Percentiles rank a stretch among this genome's conserved stretches.
Evolutionary conservation across 30 jellyfish, hydroid and myxozoan genomes (phyloP).

Genomic region (Turritopsis rubra): DNA sequence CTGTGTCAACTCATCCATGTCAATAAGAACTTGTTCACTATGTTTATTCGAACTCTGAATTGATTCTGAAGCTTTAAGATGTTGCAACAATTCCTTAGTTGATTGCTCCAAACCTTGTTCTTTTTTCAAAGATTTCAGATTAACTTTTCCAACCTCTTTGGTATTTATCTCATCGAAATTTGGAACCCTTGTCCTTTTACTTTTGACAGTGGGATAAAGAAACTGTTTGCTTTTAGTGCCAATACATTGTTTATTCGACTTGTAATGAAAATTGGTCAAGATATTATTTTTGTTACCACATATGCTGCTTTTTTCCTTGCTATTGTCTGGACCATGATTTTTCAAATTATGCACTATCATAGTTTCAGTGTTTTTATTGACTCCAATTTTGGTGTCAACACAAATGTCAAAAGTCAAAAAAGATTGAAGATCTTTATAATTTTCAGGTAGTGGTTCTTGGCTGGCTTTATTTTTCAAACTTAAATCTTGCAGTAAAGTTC

Average conservation of each 20-base stretch:
- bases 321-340: not conserved
- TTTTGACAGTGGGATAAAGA: not conserved
- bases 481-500: not conserved
- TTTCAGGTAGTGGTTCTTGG: not conserved
- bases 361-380: not conserved
- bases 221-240: conserved; percentile 10
- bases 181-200: not conserved
- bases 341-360: too few relatives aligned
- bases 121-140: not conserved
- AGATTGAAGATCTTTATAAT: not conserved
- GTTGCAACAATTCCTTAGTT: not conserved
- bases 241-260: not conserved
- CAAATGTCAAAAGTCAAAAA: not conserved
- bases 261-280: not conserved
- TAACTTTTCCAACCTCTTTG: not conserved
- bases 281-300: not conserved
- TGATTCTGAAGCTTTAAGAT: not conserved
- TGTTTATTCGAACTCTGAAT: not conserved
- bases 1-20: conserved; percentile 36
- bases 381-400: too few relatives aligned
- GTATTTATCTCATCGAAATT: not conserved
- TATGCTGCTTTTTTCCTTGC: not conserved
- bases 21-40: conserved; percentile 1
- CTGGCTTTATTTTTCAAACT: not conserved
- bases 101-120: not conserved